Base-by-base conservation (phyloP, 1,140 invertebrate species). In the Drosophila pseudoobscura region DNA sequence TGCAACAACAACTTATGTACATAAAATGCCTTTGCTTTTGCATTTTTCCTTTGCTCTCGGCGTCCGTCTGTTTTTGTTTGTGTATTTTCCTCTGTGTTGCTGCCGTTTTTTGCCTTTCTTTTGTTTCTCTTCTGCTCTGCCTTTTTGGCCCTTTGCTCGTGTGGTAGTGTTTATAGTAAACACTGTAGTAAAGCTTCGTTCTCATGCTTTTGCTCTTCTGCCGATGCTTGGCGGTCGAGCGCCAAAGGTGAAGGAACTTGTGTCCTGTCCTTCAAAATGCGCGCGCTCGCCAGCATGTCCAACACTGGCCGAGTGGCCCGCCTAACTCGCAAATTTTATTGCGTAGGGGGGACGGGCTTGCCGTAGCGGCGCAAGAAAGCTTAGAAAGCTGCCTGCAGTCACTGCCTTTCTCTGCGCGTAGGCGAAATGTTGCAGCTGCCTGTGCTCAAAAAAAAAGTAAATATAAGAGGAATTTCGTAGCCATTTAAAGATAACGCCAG, bases 241-340 rank as follows among this genome's bases (percentile, higher is more conserved):
- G 57, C 31, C 20, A 57, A 80, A 78, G 82, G 82, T 87, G 75
- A 87, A 87, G 83, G 82, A 87, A 87, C 82, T 88, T 51, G 55
- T 87, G 82, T 87, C 82, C 82, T 87, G 82, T 87, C 82, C 82
- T 87, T 87, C 82, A 75, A 87, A 85, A 62, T 72, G 78, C 74
- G 82, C 82, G 80, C 80, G 82, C 71, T 75, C 45, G 44, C 20
- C 26, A 11, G 6, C 0, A 39, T 39, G 62, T 56, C 41, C 61
- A 47, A 44, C 59, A 62, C 62, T 73, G 55, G 11, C 24, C 24
- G 24, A 24, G 24, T 24, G 24, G 24, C 24, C 3, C 24, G 24
- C 24, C 49, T 35, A 46, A 39, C 35, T 13, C 11, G 35, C 3
- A 5, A 11, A 39, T 4, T 39, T 39, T 39, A 39, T 39, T 39